Evolutionary conservation across 2,888 invertebrate species (phyloP), one percentile per base, ranked within the genome.

Genomic region (Scaptomyza caliginosa): DNA sequence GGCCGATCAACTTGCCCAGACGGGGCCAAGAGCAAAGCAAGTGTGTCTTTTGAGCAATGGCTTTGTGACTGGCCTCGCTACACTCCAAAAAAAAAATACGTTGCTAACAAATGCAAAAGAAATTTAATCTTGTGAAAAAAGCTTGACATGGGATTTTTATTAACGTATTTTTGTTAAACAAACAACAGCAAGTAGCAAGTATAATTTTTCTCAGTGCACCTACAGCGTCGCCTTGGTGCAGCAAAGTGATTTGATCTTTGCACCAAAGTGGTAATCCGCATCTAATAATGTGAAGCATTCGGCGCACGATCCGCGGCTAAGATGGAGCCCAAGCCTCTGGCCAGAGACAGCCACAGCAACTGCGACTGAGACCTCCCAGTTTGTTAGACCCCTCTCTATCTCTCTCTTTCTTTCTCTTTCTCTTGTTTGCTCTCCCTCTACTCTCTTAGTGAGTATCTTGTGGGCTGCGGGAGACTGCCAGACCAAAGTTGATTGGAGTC

Each of bases 241-340:
- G 77, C 84, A 86, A 86, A 86, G 86, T 84, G 84, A 83, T 83
- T 86, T 86, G 86, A 86, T 86, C 83, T 84, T 84, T 86, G 81
- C 81, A 84, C 81, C 74, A 77, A 75, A 74, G 77, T 84, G 89
- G 85, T 88, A 82, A 82, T 88, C 87, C 87, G 88, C 88, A 87
- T 88, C 88, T 88, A 89, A 88, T 89, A 89, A 89, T 88, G 88
- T 87, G 86, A 86, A 88, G 86, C 89, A 74, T 85, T 77, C 88
- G 88, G 85, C 81, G 88, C 89, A 89, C 88, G 88, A 89, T 88
- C 81, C 48, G 38, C 59, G 26, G 34, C 51, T 28, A 32, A 46
- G 46, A 46, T 46, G 17, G 38, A 48, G 64, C 48, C 40, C 52
- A 50, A 51, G 72, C 63, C 63, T 45, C 55, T 36, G 65, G 40